Evolutionary conservation across 2,888 invertebrate genomes (phyloP).

Genomic region (Ommatoiulus sabulosus): DNA sequence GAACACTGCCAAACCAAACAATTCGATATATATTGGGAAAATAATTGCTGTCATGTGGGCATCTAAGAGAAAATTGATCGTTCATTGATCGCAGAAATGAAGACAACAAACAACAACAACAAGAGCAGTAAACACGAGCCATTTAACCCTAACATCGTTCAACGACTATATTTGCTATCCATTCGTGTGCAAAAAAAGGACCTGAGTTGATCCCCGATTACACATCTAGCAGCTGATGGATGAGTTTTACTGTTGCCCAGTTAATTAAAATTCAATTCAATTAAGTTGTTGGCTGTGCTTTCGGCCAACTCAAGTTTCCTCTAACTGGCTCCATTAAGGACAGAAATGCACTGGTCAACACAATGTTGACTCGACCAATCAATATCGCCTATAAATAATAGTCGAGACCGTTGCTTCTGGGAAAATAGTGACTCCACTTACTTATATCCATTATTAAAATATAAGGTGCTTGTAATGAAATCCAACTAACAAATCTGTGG

Average conservation of each 20-base stretch:
- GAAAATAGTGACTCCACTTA: too few species aligned
- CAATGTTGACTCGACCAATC: background rate
- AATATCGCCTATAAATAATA: background rate
- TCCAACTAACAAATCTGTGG: too few species aligned
- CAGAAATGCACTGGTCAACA: background rate
- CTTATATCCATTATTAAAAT: too few species aligned
- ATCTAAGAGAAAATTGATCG: background rate
- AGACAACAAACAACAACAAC: constrained; percentile 25
- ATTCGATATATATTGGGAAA: background rate
- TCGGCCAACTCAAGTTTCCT: background rate
- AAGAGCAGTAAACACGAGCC: constrained; percentile 9
- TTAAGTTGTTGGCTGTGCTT: background rate
- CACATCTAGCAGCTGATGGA: constrained; percentile 25
- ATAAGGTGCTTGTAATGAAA: too few species aligned
- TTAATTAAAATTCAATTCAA: constrained; percentile 47
- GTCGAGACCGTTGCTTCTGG: too few species aligned
- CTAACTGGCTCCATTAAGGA: background rate
- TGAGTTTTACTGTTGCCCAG: constrained; percentile 14
- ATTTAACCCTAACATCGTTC: constrained; percentile 46
- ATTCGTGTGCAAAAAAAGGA: background rate
- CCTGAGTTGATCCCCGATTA: background rate
- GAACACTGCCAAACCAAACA: too few species aligned
- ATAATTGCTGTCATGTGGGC: background rate
- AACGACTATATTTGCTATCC: background rate
- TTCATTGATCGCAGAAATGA: background rate